Base-by-base conservation (phyloP, 2,797 vertebrate species). In the Pteropus rufus region DNA sequence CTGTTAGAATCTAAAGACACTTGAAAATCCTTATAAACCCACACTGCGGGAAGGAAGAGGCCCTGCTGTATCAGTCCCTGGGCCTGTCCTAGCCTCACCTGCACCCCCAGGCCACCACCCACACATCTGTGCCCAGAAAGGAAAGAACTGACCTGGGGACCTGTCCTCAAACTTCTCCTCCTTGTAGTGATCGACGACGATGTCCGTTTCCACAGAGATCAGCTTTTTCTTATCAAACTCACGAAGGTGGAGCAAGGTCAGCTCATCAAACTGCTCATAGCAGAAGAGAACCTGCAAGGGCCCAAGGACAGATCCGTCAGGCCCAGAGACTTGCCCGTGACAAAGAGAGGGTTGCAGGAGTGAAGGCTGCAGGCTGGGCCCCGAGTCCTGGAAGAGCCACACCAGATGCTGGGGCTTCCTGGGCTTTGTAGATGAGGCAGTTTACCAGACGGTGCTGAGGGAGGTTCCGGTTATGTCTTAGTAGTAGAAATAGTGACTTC, bases 181-280 rank as follows among this genome's bases (percentile, higher is more conserved):
- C 98, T 99, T 99, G 97, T 99, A 99, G 98, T 99, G 99, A 97
- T 99, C 99, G 0, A 99, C 99, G 24, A 99, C 99, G 1, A 99
- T 99, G 98, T 99, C 99, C 0, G 99, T 99, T 98, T 99, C 99
- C 77, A 99, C 99, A 0, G 99, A 99, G 98, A 99, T 99, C 89
- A 99, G 98, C 98, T 99, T 99, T 98, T 99, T 99, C 98, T 99
- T 99, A 97, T 99, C 99, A 36, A 99, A 99, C 97, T 99, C 99
- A 21, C 99, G 96, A 31, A 99, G 99, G 97, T 99, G 99, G 67
- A 99, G 98, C 97, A 99, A 98, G 0, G 99, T 99, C 79, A 99
- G 99, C 98, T 99, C 99, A 49, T 99, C 99, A 60, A 99, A 99
- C 98, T 99, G 99, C 98, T 99, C 99, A 0, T 99, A 99, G 98